A percentile compares a stretch with the other conserved stretches of the same genome.
Conservation (phyloP, 2,888 invertebrate species). For the Leucoptera coffeella region DNA sequence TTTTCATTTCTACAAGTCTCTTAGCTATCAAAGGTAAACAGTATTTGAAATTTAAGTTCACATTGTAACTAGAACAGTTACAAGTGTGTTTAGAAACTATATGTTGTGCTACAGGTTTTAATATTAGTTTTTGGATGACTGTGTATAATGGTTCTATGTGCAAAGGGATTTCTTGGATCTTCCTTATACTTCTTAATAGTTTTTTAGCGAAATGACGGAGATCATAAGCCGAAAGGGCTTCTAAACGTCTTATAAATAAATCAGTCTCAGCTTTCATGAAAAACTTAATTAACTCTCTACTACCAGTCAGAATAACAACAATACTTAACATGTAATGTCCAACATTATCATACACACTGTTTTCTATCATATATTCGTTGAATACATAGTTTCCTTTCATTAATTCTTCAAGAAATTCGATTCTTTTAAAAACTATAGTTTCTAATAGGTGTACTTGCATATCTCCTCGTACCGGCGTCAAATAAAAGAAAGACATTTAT, state of each 20-base stretch:
- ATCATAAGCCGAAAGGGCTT: conserved; percentile 20
- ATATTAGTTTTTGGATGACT: conserved; percentile 22
- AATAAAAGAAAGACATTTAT: conserved; percentile 51
- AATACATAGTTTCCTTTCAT: conserved; percentile 19
- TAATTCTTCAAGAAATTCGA: conserved; percentile 38
- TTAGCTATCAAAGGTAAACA: conserved; percentile 46
- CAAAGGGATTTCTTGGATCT: conserved; percentile 10
- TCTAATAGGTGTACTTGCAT: conserved; percentile 47
- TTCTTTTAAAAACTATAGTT: conserved; percentile 39
- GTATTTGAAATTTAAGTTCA: conserved; percentile 47
- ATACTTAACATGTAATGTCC: conserved; percentile 54
- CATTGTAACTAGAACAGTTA: conserved; percentile 15
- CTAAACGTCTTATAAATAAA: conserved; percentile 20
- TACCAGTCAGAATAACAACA: conserved; percentile 18
- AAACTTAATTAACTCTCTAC: conserved; percentile 18
- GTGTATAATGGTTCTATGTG: conserved; percentile 16
- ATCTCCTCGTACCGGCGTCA: conserved; percentile 48
- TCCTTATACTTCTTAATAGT: conserved; percentile 19
- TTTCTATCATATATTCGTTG: conserved; percentile 53
- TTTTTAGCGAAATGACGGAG: conserved; percentile 27
- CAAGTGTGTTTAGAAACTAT: conserved; percentile 13
- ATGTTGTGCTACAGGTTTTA: conserved; percentile 28
- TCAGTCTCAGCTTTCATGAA: conserved; percentile 24
- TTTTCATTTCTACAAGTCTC: conserved; percentile 40
- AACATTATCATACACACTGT: conserved; percentile 50